Evolutionary conservation across 2,113 vertebrate genomes (phyloP).

Genomic region (Heptranchias perlo): DNA sequence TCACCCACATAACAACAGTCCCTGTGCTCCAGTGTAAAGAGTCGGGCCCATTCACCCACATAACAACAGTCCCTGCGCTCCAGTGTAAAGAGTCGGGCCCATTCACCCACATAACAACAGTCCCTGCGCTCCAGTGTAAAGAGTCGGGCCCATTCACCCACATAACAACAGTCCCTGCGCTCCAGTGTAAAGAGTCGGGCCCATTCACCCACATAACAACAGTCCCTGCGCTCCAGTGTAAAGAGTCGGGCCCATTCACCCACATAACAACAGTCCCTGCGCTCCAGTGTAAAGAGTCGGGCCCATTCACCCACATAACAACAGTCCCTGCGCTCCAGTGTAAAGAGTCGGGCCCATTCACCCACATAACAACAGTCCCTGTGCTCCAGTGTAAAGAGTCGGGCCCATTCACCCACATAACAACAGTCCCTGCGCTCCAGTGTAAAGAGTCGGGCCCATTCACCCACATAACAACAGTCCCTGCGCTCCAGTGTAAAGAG

Average conservation of each 20-base stretch:
- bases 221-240: not conserved
- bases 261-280: not conserved
- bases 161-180: not conserved
- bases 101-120: not conserved
- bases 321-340: not conserved
- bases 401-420: not conserved
- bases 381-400: not conserved
- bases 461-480: not conserved
- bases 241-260: no score
- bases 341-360: no score
- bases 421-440: not conserved
- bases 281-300: no score
- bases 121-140: not conserved
- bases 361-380: not conserved
- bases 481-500: not conserved
- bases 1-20: not conserved
- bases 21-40: not conserved
- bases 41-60: not conserved
- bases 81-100: no score
- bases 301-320: not conserved
- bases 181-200: no score
- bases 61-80: not conserved
- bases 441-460: no score
- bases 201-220: not conserved
- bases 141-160: no score